These are phyloP conservation scores for Mesorhabditis spiculigera DNA, from an alignment of 2,888 invertebrate genomes.

Conservation along the genomic window DNA sequence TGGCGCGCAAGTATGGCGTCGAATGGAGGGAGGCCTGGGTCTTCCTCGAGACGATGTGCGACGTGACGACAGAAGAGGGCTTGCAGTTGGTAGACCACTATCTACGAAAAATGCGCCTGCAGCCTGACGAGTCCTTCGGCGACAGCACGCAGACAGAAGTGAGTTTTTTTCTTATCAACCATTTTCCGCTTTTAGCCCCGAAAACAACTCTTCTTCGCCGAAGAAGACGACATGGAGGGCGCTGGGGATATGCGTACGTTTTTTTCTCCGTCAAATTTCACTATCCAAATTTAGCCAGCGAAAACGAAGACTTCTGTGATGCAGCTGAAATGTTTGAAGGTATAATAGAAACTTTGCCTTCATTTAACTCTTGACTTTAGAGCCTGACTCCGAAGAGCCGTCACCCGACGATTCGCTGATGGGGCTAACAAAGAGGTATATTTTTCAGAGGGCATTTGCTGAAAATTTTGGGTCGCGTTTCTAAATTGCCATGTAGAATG, in stretches of 20 bases:
- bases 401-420: neutral
- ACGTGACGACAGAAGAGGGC: constrained; percentile 12
- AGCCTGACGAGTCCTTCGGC: neutral
- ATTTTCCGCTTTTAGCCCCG: neutral
- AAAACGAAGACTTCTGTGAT: neutral
- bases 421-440: neutral
- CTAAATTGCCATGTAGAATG: neutral
- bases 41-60: constrained; percentile 9
- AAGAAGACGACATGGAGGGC: neutral
- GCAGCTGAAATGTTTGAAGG: neutral
- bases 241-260: neutral
- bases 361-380: neutral
- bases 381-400: neutral
- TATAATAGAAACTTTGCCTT: neutral
- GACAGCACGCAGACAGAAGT: neutral
- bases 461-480: too few species aligned
- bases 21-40: constrained; percentile 19
- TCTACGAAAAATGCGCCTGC: neutral
- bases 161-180: neutral
- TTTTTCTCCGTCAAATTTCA: neutral
- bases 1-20: neutral
- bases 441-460: neutral
- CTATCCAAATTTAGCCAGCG: neutral
- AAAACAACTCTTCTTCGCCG: neutral
- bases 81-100: neutral